These are phyloP conservation scores for Syngnathus typhle DNA, from an alignment of 2,113 vertebrate genomes.

Conservation along the genomic window DNA sequence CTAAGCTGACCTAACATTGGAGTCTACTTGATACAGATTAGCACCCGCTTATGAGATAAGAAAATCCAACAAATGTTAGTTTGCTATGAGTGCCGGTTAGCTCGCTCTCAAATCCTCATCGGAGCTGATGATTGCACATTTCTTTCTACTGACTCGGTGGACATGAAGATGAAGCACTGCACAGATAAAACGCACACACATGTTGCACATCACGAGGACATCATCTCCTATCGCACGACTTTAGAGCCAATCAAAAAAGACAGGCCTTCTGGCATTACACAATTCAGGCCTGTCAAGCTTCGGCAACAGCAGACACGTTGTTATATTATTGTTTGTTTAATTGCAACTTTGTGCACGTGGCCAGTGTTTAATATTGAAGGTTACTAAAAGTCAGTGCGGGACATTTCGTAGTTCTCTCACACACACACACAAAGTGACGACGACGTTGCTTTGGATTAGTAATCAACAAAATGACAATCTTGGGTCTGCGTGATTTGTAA, in stretches of 20 bases:
- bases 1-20: not conserved
- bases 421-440: slow-evolving; percentile 15
- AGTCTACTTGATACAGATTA: not conserved
- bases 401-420: not conserved
- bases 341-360: not conserved
- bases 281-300: not conserved
- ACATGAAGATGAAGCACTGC: slow-evolving; percentile 15
- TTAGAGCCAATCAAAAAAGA: slow-evolving; percentile 4
- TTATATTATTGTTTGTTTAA: not conserved
- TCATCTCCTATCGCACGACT: slow-evolving; percentile 9
- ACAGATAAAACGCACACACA: slow-evolving; percentile 19
- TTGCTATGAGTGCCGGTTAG: slow-evolving; percentile 59
- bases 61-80: slow-evolving; percentile 30
- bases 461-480: slow-evolving; percentile 53
- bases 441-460: slow-evolving; percentile 47
- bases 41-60: not conserved
- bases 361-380: slow-evolving; percentile 12
- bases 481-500: slow-evolving; percentile 47
- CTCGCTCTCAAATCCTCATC: slow-evolving; percentile 38
- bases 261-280: slow-evolving; percentile 8
- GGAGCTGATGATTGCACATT: slow-evolving; percentile 16
- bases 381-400: not conserved
- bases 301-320: not conserved
- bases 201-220: slow-evolving; percentile 6
- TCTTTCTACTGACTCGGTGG: slow-evolving; percentile 13